Base-by-base conservation (phyloP, 2,888 invertebrate genomes). In the Leistus spinibarbis region DNA sequence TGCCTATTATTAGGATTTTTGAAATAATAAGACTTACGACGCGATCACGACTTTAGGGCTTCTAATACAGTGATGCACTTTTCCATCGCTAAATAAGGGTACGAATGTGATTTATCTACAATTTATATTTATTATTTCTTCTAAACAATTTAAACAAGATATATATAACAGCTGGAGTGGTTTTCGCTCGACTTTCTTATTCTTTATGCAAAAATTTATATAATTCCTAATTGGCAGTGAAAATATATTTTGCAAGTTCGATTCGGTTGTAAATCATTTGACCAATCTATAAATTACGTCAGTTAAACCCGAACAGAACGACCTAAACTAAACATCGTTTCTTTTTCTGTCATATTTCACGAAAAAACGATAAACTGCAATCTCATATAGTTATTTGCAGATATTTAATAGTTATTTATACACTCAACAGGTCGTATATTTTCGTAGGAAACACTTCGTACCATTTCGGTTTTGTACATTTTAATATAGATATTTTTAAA, bases 321-420 rank as follows among this genome's bases (percentile, higher is more conserved):
- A 13, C 40, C 40, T 40, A 40, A 40, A 40, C 40, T 40, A 40
- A 40, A 40, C 40, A 40, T 40, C 40, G 40, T 5, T 40, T 57
- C 72, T 66, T 40, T 40, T 40, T 40, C 4, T 40, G 40, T 40
- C 40, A 40, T 40, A 40, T 40, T 40, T 40, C 40, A 40, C 7
- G 40, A 40, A 40, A 40, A 40, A 40, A 40, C 3, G 40, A 40
- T 40, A 40, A 40, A 40, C 40, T 40, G 13, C 40, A 13, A 13
- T 40, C 40, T 40, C 40, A 7, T n/a, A n/a, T 60, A 63, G 71
- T 71, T 71, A 71, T 71, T 71, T 71, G 71, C 71, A 71, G 71
- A 71, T 63, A 71, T 71, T 71, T 71, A 71, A 71, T 71, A 71
- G 71, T 71, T 71, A 71, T 71, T 71, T 71, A 71, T 71, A 71